Percentiles rank a stretch among this genome's conserved stretches.
phyloP scores from a whole-genome alignment of 2,888 invertebrate species.

The Entomobrya multifasciata region DNA sequence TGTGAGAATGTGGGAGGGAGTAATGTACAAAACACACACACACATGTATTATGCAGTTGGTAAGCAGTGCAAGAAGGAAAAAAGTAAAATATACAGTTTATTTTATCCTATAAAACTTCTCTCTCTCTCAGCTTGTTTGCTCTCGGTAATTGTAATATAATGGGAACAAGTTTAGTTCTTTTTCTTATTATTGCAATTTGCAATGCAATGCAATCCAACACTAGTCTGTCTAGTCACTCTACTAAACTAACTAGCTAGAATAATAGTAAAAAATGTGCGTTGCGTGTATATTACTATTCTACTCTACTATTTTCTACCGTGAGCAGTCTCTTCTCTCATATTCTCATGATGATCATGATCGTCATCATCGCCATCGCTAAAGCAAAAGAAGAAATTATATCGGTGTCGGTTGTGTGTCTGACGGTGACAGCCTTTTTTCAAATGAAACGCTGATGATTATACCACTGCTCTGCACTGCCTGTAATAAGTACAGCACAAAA shows the following conservation, averaged over 20 bases:
- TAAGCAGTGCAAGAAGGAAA: neutral
- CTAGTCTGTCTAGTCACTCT: neutral
- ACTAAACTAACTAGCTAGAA: neutral
- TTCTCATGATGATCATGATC: too few species aligned
- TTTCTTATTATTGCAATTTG: neutral
- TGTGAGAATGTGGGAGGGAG: neutral
- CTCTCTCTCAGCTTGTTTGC: neutral
- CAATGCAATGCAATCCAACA: neutral
- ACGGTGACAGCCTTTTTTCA: conserved; percentile 53
- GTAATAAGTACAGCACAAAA: neutral
- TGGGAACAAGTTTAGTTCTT: conserved; percentile 5
- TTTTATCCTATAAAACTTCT: too few species aligned
- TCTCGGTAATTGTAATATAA: neutral
- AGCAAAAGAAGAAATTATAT: conserved; percentile 11
- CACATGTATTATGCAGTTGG: neutral
- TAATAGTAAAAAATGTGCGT: too few species aligned
- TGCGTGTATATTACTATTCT: too few species aligned
- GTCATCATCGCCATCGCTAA: too few species aligned
- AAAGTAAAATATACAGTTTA: neutral
- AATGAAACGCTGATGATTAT: conserved; percentile 5
- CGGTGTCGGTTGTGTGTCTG: conserved; percentile 30
- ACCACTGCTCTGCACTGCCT: neutral
- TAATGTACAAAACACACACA: neutral
- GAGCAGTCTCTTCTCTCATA: too few species aligned
- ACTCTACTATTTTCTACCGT: too few species aligned